Conservation (phyloP, 2,888 invertebrate species). For the Spisula solida region DNA sequence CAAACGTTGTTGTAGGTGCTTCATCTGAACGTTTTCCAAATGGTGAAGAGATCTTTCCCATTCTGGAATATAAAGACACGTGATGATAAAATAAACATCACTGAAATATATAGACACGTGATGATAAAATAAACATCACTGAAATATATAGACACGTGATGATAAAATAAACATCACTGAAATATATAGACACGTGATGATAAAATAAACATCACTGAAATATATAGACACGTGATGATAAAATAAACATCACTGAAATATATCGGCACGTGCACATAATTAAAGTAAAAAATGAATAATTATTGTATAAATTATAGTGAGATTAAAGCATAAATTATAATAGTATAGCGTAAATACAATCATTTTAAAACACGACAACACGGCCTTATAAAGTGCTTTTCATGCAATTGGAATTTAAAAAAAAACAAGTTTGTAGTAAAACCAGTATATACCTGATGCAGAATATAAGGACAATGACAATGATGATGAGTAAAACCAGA, state of each 20-base stretch:
- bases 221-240: no score
- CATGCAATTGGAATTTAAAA: no score
- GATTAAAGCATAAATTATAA: no score
- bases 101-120: no score
- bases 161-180: neutral
- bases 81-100: neutral
- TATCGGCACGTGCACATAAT: no score
- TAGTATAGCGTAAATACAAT: no score
- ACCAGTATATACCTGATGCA: constrained; percentile 34
- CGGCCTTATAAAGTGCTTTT: no score
- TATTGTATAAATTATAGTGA: no score
- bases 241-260: neutral
- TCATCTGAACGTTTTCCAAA: constrained; percentile 23
- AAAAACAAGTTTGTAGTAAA: no score
- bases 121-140: neutral
- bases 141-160: no score
- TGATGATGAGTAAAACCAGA: constrained; percentile 24
- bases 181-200: no score
- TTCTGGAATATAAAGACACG: constrained; percentile 29
- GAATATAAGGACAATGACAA: constrained; percentile 7
- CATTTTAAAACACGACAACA: neutral
- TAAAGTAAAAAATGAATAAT: no score
- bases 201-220: neutral
- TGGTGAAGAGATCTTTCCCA: constrained; percentile 36
- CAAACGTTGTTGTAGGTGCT: constrained; percentile 32